A percentile compares a stretch with the other conserved stretches of the same genome.
Evolutionary conservation across 2,113 vertebrate species (phyloP).

Genomic region (Thermophis baileyi): DNA sequence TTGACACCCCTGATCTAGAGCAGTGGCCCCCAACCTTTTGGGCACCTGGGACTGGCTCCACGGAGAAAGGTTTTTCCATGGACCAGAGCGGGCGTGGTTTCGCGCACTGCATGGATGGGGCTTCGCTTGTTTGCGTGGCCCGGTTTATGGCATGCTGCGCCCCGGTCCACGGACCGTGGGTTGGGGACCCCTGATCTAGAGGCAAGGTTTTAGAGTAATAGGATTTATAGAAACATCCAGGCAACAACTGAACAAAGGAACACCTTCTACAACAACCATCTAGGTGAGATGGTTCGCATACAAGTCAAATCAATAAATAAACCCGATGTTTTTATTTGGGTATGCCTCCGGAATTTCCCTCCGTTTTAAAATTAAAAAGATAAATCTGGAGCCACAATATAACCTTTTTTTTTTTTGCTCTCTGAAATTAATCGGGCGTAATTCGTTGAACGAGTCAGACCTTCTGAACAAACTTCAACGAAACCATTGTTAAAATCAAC

Average conservation of each 20-base stretch:
- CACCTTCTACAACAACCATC: neutral
- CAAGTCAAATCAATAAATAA: neutral
- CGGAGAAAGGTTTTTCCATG: no score
- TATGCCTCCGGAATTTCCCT: neutral
- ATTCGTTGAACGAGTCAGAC: neutral
- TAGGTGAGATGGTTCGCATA: neutral
- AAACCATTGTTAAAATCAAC: neutral
- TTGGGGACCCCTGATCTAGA: no score
- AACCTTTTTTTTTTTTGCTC: neutral
- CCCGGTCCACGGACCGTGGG: no score
- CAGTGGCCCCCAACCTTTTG: no score
- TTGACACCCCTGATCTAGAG: no score
- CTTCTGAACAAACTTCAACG: neutral
- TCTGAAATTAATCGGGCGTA: neutral
- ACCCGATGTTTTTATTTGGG: constrained; percentile 7
- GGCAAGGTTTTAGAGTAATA: no score
- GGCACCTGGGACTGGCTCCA: no score
- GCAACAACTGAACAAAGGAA: neutral
- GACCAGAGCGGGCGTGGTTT: no score
- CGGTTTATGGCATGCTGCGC: no score
- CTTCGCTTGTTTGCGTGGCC: no score
- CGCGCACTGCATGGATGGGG: no score
- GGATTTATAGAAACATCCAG: neutral
- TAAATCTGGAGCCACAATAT: neutral
- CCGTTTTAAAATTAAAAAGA: neutral